These are phyloP conservation scores for Macquaria australasica DNA, from an alignment of 2,113 vertebrate species.

Conservation along the genomic window DNA sequence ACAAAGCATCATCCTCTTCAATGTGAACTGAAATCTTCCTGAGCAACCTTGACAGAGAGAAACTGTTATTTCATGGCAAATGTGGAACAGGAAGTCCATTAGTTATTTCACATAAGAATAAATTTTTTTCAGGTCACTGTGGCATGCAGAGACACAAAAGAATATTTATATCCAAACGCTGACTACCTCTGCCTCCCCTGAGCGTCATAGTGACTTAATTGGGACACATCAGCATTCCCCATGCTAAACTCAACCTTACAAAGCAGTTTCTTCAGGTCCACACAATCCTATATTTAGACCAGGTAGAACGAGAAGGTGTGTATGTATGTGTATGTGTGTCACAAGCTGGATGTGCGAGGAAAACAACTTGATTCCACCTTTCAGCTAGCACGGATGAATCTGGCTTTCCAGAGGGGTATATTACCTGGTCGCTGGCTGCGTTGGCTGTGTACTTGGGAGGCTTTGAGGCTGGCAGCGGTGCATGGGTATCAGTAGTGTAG, in stretches of 20 bases:
- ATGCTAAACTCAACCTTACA: slow-evolving; percentile 44
- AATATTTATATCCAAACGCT: slow-evolving; percentile 55
- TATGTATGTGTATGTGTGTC: background rate
- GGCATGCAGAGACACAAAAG: slow-evolving; percentile 3
- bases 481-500: slow-evolving; percentile 45
- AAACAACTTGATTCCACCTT: background rate
- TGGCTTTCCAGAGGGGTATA: background rate
- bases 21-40: background rate
- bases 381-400: background rate
- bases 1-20: background rate
- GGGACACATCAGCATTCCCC: slow-evolving; percentile 60
- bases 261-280: slow-evolving; percentile 50
- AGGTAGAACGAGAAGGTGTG: background rate
- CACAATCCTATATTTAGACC: slow-evolving; percentile 49
- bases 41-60: background rate
- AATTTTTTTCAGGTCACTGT: slow-evolving; percentile 16
- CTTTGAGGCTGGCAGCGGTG: slow-evolving; percentile 11
- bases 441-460: slow-evolving; percentile 26
- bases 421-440: slow-evolving; percentile 67
- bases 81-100: slow-evolving; percentile 23
- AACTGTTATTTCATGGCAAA: background rate
- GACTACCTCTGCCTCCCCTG: slow-evolving; percentile 27
- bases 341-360: background rate
- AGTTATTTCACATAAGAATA: background rate
- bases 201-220: slow-evolving; percentile 68